phyloP scores from a whole-genome alignment of 2,113 vertebrate species.

The Felis chaus region DNA sequence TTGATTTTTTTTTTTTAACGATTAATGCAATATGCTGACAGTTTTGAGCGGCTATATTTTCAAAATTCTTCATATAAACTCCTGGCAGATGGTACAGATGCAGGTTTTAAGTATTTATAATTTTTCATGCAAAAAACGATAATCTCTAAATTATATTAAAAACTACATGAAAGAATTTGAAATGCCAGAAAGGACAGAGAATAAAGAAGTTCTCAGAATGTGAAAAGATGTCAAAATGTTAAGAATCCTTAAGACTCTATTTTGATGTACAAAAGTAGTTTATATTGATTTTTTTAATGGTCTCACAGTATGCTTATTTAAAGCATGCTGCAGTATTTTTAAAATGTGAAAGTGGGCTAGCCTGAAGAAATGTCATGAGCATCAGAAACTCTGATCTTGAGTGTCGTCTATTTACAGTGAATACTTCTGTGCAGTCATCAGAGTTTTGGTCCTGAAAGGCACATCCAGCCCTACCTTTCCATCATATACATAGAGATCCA shows the following conservation, averaged over 20 bases:
- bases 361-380: neutral
- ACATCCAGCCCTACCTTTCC: neutral
- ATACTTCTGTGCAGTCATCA: neutral
- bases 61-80: slow-evolving; percentile 61
- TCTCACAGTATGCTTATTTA: neutral
- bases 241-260: slow-evolving; percentile 36
- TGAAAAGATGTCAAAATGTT: slow-evolving; percentile 45
- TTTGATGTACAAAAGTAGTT: slow-evolving; percentile 36
- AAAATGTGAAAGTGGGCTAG: neutral
- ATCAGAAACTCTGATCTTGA: neutral
- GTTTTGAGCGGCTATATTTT: slow-evolving; percentile 66
- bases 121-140: slow-evolving; percentile 58
- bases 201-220: slow-evolving; percentile 20
- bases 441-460: neutral
- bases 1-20: slow-evolving; percentile 35
- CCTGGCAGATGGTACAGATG: slow-evolving; percentile 1
- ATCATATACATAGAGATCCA: neutral
- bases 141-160: slow-evolving; percentile 52
- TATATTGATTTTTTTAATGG: neutral
- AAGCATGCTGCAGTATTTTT: slow-evolving; percentile 21
- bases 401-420: neutral
- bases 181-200: slow-evolving; percentile 52
- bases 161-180: slow-evolving; percentile 26
- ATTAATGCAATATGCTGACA: slow-evolving; percentile 48
- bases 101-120: slow-evolving; percentile 52